These are phyloP conservation scores for Pollenia amentaria DNA, from an alignment of 2,888 invertebrate species.

Conservation along the genomic window DNA sequence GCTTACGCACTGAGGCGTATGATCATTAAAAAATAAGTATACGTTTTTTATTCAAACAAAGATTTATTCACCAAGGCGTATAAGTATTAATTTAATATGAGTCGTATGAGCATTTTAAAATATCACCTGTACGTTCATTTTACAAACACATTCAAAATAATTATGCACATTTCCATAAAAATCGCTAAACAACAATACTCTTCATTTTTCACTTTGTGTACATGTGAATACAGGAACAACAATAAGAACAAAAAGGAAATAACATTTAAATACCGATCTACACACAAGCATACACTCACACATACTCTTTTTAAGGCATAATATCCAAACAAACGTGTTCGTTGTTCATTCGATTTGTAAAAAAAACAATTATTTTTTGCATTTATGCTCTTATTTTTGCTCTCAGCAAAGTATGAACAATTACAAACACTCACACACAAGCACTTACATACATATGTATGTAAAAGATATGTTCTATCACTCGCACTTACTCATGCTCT, in stretches of 20 bases:
- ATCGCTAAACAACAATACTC: background rate
- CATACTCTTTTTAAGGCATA: background rate
- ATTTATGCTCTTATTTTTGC: constrained; percentile 1
- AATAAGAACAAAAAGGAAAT: background rate
- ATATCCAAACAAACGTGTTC: constrained; percentile 33
- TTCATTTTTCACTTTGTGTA: background rate
- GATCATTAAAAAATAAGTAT: too few species aligned
- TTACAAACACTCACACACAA: background rate
- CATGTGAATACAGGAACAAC: background rate
- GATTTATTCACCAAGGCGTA: too few species aligned
- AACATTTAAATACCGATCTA: background rate
- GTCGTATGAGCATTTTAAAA: too few species aligned
- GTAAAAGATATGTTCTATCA: background rate
- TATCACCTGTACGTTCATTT: too few species aligned
- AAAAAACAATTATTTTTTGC: constrained; percentile 1
- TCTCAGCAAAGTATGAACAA: background rate
- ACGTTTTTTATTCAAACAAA: too few species aligned
- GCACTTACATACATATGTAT: background rate
- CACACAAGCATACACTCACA: background rate
- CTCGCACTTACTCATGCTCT: constrained; percentile 9
- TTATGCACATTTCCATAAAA: background rate
- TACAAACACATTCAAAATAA: background rate
- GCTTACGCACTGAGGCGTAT: too few species aligned
- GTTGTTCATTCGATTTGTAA: constrained; percentile 44
- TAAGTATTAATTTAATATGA: too few species aligned